Evolutionary conservation across 2,888 invertebrate genomes (phyloP), one percentile per base, ranked within the genome.

Genomic region (Dasypolia templi): DNA sequence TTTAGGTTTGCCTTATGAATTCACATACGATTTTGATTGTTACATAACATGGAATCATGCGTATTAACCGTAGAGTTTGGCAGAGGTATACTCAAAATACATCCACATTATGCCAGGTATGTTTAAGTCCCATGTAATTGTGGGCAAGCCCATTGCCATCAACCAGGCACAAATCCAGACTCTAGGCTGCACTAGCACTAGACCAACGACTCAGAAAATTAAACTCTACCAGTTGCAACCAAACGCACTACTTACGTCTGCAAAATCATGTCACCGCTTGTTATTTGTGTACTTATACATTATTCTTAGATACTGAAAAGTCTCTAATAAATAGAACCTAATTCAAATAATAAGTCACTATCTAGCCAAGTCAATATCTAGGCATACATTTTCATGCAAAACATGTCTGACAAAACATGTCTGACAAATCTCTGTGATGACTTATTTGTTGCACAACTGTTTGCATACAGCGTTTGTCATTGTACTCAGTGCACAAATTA

Each of bases 391-490:
- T 39, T 39, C 17, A 49, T 29, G 29, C 9, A n/a, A 69, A 9
- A 44, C 6, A 44, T 22, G 42, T 9, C 51, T 53, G 66, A 22
- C 42, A 32, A 19, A 32, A n/a, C n/a, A n/a, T 19, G 19, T 14
- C 29, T 70, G 22, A n/a, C 39, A 32, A 12, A 42, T 19, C 19
- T 14, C 29, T 70, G 22, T n/a, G 22, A 29, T 39, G 46, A 67
- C 35, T 39, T 46, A 39, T 12, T 44, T n/a, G 56, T 72, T 51
- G 22, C 32, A 32, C 19, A 70, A 42, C 12, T 67, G 49, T 70
- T 51, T 44, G 14, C n/a, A 32, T 7, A 35, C 4, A 32, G 2
- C 7, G n/a, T 44, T 7, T 39, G 39, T 9, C 22, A 55, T 11
- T 53, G 9, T 29, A 39, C 35, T 22, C n/a, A 42, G 63, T 51